These are phyloP conservation scores for Neotoma lepida DNA, from an alignment of 2,113 vertebrate genomes.

Conservation along the genomic window DNA sequence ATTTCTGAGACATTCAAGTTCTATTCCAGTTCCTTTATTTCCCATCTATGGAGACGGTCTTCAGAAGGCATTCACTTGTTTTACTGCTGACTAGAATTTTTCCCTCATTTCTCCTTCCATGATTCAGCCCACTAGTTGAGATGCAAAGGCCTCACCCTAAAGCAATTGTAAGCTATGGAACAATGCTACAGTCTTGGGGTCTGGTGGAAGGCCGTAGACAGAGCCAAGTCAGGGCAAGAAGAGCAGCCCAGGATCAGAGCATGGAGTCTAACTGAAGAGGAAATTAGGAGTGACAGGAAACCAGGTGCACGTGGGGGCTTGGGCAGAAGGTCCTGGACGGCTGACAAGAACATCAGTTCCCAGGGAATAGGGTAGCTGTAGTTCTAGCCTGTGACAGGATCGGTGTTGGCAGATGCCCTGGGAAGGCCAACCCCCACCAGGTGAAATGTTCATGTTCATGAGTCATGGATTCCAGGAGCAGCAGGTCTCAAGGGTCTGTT, in stretches of 20 bases:
- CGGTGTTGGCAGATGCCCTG: not conserved
- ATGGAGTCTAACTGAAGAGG: not conserved
- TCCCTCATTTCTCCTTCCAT: not conserved
- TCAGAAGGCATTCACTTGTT: not conserved
- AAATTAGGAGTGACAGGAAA: not conserved
- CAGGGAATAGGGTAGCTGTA: not conserved
- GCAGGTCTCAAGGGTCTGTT: not conserved
- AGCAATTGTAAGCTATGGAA: not conserved
- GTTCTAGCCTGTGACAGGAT: not conserved
- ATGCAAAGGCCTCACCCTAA: not conserved
- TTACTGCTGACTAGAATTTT: not conserved
- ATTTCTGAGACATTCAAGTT: not conserved
- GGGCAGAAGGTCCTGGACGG: not conserved
- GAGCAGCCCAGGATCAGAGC: not conserved
- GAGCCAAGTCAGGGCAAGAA: not conserved
- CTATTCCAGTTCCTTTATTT: not conserved
- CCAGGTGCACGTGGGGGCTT: accelerated
- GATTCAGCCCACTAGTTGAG: not conserved
- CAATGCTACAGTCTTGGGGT: not conserved
- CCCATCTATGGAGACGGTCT: not conserved
- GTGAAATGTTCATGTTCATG: not conserved
- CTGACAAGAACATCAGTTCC: not conserved
- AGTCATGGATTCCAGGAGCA: not conserved
- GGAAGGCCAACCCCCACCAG: not conserved
- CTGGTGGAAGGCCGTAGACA: not conserved